Conservation (phyloP, 2,113 vertebrate genomes). For the Zapus hudsonius region DNA sequence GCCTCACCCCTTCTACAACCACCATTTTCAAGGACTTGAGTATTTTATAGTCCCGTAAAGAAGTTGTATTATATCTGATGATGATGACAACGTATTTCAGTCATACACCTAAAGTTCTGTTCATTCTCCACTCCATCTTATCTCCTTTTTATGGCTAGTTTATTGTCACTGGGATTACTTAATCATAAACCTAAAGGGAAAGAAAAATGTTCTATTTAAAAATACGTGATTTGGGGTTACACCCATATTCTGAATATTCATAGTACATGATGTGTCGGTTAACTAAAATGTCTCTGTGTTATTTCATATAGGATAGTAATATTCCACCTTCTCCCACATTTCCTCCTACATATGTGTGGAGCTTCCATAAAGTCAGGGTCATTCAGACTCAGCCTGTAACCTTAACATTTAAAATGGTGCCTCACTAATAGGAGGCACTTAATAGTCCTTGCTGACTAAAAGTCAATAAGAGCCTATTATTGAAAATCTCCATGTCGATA, state of each 20-base stretch:
- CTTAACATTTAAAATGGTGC: not conserved
- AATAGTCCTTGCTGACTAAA: not conserved
- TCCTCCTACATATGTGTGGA: fast-evolving
- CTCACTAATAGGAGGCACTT: not conserved
- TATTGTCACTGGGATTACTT: constrained; percentile 72
- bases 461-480: not conserved
- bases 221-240: constrained; percentile 23
- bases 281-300: not conserved
- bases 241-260: constrained; percentile 32
- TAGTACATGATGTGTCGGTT: not conserved
- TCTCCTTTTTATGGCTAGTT: constrained; percentile 79
- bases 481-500: too few relatives aligned
- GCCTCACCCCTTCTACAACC: constrained; percentile 52
- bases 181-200: constrained; percentile 70
- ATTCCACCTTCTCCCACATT: not conserved
- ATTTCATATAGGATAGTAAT: not conserved
- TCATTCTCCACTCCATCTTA: constrained; percentile 69
- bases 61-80: constrained; percentile 40
- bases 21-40: constrained; percentile 64
- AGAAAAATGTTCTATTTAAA: constrained; percentile 40
- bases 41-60: constrained; percentile 68
- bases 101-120: constrained; percentile 61
- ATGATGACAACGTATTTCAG: constrained; percentile 12
- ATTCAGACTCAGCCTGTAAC: not conserved
- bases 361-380: not conserved